phyloP scores from a whole-genome alignment of 1,140 invertebrate species.

The Nephila pilipes region DNA sequence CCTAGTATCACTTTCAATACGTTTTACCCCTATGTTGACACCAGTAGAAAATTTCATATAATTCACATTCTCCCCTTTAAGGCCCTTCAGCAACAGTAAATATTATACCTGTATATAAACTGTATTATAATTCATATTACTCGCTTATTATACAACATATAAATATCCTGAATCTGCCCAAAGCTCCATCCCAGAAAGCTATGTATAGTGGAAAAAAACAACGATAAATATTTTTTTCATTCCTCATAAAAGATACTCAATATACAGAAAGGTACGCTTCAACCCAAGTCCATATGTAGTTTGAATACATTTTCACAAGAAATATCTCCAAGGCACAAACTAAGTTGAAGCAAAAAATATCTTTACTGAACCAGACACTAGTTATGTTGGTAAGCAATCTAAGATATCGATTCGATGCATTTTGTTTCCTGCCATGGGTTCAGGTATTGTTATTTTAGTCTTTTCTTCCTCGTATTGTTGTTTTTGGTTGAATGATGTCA shows the following conservation, averaged over 20 bases:
- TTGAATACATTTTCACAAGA: too few relatives aligned
- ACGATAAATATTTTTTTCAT: not conserved
- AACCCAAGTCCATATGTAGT: too few relatives aligned
- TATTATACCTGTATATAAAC: too few relatives aligned
- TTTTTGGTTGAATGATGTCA: not conserved
- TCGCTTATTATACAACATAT: too few relatives aligned
- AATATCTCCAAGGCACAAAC: too few relatives aligned
- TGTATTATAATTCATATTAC: too few relatives aligned
- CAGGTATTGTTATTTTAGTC: not conserved
- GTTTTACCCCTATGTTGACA: too few relatives aligned
- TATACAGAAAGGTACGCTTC: not conserved
- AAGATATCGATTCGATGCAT: not conserved
- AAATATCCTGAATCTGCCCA: not conserved
- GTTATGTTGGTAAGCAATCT: slow-evolving; percentile 48
- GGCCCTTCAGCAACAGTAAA: too few relatives aligned
- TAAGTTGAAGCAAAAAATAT: not conserved
- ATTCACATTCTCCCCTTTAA: too few relatives aligned
- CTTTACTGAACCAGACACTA: slow-evolving; percentile 34
- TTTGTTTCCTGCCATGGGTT: not conserved
- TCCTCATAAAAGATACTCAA: not conserved
- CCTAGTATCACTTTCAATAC: too few relatives aligned
- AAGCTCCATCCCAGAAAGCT: not conserved
- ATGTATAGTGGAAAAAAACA: too few relatives aligned
- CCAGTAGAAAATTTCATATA: too few relatives aligned
- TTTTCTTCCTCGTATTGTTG: not conserved